These are phyloP conservation scores for Aphaenogaster floridana DNA, from an alignment of 1,140 invertebrate genomes.

Conservation along the genomic window DNA sequence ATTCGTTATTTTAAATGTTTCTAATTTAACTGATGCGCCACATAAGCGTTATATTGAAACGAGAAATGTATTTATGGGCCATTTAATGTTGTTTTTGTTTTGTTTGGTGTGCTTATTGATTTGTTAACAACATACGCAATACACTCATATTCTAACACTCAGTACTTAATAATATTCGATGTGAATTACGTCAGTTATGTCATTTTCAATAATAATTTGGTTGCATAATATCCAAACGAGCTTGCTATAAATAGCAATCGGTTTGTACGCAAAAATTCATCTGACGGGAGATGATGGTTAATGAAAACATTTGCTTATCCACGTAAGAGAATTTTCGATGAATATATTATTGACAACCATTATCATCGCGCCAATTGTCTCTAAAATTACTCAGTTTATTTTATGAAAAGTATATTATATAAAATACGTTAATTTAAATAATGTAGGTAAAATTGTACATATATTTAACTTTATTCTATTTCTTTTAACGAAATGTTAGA, in stretches of 20 bases:
- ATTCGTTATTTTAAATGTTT: constrained; percentile 3
- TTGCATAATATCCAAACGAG: constrained; percentile 25
- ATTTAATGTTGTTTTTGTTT: constrained; percentile 23
- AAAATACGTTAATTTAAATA: constrained; percentile 21
- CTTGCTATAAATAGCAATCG: background rate
- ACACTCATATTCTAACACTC: constrained; percentile 8
- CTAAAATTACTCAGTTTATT: constrained; percentile 2
- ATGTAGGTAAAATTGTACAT: background rate
- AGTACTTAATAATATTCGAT: constrained; percentile 14
- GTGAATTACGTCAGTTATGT: constrained; percentile 14
- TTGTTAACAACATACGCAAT: background rate
- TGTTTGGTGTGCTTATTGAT: constrained; percentile 23
- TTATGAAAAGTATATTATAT: constrained; percentile 7
- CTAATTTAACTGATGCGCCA: background rate
- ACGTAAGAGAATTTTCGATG: constrained; percentile 20
- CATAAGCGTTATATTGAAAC: constrained; percentile 9
- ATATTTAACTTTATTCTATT: constrained; percentile 9
- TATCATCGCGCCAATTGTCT: constrained; percentile 21
- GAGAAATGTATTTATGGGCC: background rate
- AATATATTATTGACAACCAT: constrained; percentile 26
- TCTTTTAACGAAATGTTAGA: background rate
- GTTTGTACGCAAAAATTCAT: constrained; percentile 36
- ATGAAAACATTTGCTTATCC: constrained; percentile 47
- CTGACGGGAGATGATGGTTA: constrained; percentile 14
- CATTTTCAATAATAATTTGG: constrained; percentile 50